Evolutionary conservation across 2,797 vertebrate genomes (phyloP).

Genomic region (Sebastes nivosus): DNA sequence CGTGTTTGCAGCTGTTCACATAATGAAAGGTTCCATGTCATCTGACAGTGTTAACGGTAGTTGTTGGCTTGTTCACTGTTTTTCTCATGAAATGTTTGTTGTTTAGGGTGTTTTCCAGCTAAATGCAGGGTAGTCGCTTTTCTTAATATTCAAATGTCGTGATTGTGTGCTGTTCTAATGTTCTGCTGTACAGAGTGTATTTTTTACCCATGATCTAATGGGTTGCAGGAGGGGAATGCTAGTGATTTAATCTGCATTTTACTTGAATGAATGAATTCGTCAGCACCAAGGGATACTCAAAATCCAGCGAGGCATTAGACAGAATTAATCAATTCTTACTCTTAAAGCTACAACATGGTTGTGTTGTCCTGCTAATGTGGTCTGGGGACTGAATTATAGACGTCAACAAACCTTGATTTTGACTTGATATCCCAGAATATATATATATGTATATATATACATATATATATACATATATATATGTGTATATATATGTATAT

Average conservation of each 20-base stretch:
- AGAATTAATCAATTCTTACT: background rate
- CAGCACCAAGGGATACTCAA: background rate
- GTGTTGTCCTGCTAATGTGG: background rate
- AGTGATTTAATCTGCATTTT: background rate
- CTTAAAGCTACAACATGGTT: background rate
- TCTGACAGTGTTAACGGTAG: background rate
- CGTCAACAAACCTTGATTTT: conserved; percentile 11
- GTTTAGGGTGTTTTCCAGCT: background rate
- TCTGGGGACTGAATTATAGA: background rate
- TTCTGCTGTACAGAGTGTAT: background rate
- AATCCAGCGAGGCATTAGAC: background rate
- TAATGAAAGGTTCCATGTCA: background rate
- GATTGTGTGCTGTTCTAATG: conserved; percentile 10
- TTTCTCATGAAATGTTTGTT: background rate
- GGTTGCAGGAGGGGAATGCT: background rate
- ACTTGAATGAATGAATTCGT: background rate
- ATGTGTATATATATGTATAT: no score
- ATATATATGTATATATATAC: no score
- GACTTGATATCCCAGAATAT: background rate
- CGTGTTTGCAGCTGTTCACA: background rate
- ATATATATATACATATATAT: background rate
- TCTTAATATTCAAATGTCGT: background rate
- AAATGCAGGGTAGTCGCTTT: background rate
- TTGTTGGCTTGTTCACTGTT: background rate
- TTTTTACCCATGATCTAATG: background rate